A percentile compares a stretch with the other conserved stretches of the same genome.
Conservation (phyloP, 2,113 vertebrate species). For the Lanius ludovicianus region DNA sequence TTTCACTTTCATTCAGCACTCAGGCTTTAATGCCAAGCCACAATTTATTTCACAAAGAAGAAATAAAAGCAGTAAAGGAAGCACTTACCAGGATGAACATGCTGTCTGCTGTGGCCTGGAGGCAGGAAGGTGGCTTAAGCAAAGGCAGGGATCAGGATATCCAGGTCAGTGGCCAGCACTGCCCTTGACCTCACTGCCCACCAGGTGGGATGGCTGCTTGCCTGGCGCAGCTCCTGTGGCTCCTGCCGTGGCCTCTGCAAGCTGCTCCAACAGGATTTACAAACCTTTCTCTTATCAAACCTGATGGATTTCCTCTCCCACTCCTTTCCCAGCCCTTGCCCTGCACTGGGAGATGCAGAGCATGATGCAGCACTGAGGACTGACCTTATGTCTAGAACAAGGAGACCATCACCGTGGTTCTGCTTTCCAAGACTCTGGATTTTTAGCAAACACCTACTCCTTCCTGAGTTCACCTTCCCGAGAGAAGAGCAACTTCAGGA, state of each 20-base stretch:
- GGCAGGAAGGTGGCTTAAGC: not conserved
- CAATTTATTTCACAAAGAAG: not conserved
- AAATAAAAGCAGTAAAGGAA: not conserved
- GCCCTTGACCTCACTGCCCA: not conserved
- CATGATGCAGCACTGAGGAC: not conserved
- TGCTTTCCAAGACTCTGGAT: conserved; percentile 17
- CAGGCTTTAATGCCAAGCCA: conserved; percentile 6
- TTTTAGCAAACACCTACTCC: conserved; percentile 39
- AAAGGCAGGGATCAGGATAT: not conserved
- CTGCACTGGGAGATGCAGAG: not conserved
- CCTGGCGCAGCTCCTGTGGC: not conserved
- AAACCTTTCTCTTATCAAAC: conserved; percentile 1
- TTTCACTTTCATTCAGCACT: not conserved
- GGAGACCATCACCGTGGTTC: not conserved
- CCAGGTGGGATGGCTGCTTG: not conserved
- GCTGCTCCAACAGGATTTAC: conserved; percentile 21
- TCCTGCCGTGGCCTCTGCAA: not conserved
- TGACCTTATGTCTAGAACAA: not conserved
- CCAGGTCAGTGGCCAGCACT: not conserved
- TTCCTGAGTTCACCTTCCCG: conserved; percentile 8
- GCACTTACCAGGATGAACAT: not conserved
- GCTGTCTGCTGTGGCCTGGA: conserved; percentile 8
- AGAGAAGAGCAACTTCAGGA: conserved; percentile 37
- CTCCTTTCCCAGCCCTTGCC: conserved; percentile 27
- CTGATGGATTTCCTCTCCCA: conserved; percentile 8